Evolutionary conservation across 2,113 vertebrate genomes (phyloP).

Genomic region (Heterotis niloticus): DNA sequence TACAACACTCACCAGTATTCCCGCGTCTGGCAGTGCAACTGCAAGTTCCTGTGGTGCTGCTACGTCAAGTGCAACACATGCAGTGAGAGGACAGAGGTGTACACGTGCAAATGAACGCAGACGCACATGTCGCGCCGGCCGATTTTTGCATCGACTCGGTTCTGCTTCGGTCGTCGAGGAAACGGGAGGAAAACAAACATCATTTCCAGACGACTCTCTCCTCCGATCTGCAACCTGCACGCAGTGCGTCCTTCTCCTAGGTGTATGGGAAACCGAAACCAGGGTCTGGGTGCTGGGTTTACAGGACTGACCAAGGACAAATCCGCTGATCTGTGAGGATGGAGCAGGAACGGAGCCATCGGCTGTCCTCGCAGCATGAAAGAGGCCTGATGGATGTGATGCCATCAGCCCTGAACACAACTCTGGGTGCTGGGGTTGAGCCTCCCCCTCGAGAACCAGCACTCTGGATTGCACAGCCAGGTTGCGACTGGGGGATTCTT

Average conservation of each 20-base stretch:
- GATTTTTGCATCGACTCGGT: conserved; percentile 19
- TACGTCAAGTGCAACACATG: conserved; percentile 95
- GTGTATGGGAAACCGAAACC: conserved; percentile 20
- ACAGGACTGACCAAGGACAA: conserved; percentile 9
- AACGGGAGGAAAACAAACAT: conserved; percentile 11
- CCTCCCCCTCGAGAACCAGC: background rate
- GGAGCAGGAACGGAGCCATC: background rate
- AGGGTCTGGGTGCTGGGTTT: background rate
- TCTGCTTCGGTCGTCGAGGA: conserved; percentile 17
- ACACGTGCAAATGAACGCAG: conserved; percentile 82
- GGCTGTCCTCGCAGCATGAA: conserved; percentile 14
- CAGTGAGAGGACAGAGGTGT: conserved; percentile 91
- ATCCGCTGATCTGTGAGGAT: background rate
- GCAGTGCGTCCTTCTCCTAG: conserved; percentile 22
- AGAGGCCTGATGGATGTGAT: conserved; percentile 43
- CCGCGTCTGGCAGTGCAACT: conserved; percentile 93
- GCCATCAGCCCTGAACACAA: conserved; percentile 43
- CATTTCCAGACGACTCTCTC: conserved; percentile 53
- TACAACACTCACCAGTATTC: conserved; percentile 96
- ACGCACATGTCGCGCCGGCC: background rate
- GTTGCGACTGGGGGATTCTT: conserved; percentile 15
- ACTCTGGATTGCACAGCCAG: background rate
- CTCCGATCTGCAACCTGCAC: conserved; percentile 21
- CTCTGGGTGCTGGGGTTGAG: conserved; percentile 18
- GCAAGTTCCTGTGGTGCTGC: conserved; percentile 97